Conservation (phyloP, 1,140 invertebrate species). For the Pogonus chalceus region DNA sequence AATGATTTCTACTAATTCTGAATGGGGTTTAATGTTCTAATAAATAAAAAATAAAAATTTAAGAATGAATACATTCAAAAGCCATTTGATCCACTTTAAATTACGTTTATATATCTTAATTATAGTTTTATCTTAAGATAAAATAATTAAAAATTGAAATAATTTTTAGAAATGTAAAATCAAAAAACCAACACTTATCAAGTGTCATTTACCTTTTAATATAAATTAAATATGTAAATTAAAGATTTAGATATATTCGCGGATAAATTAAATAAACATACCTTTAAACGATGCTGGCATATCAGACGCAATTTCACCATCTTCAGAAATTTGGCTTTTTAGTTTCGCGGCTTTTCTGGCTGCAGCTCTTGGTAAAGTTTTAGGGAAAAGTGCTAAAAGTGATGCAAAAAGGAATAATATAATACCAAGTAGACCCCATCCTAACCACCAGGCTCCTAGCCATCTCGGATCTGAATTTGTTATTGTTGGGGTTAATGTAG, state of each 20-base stretch:
- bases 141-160: too few relatives aligned
- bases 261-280: slow-evolving; percentile 12
- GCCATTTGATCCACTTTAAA: too few relatives aligned
- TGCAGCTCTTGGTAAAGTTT: slow-evolving; percentile 49
- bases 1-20: too few relatives aligned
- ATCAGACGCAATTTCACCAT: slow-evolving; percentile 32
- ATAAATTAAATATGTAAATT: not conserved
- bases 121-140: too few relatives aligned
- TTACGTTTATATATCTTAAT: too few relatives aligned
- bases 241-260: slow-evolving; percentile 7
- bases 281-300: slow-evolving; percentile 30
- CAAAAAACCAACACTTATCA: too few relatives aligned
- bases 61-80: too few relatives aligned
- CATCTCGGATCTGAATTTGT: slow-evolving; percentile 58
- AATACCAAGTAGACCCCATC: slow-evolving; percentile 60
- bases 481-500: slow-evolving; percentile 56
- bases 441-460: slow-evolving; percentile 72
- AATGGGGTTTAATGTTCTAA: too few relatives aligned
- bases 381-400: slow-evolving; percentile 54
- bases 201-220: too few relatives aligned
- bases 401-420: slow-evolving; percentile 50
- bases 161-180: too few relatives aligned
- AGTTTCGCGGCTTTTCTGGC: slow-evolving; percentile 41
- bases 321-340: slow-evolving; percentile 32
- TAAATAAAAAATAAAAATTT: too few relatives aligned